These are phyloP conservation scores for Drosophila meridiana DNA, from an alignment of 2,888 invertebrate species.

Conservation along the genomic window DNA sequence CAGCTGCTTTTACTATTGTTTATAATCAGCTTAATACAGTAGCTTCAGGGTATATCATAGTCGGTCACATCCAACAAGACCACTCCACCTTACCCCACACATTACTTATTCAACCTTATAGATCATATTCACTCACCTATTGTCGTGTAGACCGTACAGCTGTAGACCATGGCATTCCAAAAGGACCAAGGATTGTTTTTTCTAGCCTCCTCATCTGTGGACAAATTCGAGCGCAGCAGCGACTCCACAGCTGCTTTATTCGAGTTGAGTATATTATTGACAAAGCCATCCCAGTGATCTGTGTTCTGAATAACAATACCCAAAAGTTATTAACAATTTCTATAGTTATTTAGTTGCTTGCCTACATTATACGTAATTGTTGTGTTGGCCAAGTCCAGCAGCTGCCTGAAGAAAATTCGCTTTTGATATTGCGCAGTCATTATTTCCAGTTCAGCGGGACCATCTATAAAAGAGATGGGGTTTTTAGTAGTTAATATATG, in stretches of 20 bases:
- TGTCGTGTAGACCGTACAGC: constrained; percentile 95
- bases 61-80: not conserved
- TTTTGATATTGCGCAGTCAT: constrained; percentile 59
- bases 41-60: not conserved
- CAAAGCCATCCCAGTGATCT: constrained; percentile 86
- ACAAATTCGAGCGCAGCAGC: constrained; percentile 53
- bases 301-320: constrained; percentile 45
- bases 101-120: not conserved
- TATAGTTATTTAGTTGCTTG: accelerated
- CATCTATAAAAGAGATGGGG: constrained; percentile 43
- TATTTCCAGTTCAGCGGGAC: constrained; percentile 49
- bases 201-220: constrained; percentile 56
- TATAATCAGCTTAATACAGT: not conserved
- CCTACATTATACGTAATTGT: not conserved
- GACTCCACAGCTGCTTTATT: constrained; percentile 86
- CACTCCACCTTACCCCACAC: not conserved
- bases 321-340: not conserved
- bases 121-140: constrained; percentile 88
- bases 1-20: too few species aligned
- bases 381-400: constrained; percentile 49
- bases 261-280: constrained; percentile 85
- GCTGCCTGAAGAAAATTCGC: constrained; percentile 75
- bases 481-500: not conserved
- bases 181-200: constrained; percentile 90
- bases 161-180: constrained; percentile 94